phyloP scores from a whole-genome alignment of 1,140 invertebrate species.

The Phymorhynchus buccinoides region DNA sequence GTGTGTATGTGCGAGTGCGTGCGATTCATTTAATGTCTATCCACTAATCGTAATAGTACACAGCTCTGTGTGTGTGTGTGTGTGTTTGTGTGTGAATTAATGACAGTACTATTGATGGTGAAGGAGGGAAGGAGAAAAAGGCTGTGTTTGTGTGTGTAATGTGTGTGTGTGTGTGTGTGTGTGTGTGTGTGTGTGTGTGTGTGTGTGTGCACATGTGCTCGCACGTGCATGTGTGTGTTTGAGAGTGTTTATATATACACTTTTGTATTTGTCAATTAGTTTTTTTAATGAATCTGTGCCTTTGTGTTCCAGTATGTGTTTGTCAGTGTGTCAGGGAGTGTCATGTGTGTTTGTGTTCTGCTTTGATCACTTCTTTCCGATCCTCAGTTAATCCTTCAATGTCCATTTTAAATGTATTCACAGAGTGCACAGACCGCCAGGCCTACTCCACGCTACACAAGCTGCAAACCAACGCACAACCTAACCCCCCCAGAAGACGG shows the following conservation, averaged over 20 bases:
- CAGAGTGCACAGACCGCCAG: slow-evolving; percentile 19
- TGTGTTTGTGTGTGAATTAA: neutral
- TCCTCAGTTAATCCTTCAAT: neutral
- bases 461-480: slow-evolving; percentile 21
- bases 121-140: too few relatives aligned
- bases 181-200: slow-evolving; percentile 23
- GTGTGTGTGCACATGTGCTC: neutral
- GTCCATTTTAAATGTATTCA: neutral
- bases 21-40: too few relatives aligned
- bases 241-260: neutral
- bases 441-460: slow-evolving; percentile 31
- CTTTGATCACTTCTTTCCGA: neutral
- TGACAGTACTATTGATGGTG: neutral
- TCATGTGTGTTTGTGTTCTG: neutral
- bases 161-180: slow-evolving; percentile 30
- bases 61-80: neutral
- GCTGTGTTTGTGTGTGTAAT: neutral
- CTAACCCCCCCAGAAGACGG: neutral
- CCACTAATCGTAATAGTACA: too few relatives aligned
- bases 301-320: neutral
- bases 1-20: too few relatives aligned
- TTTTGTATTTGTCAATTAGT: neutral
- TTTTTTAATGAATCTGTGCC: neutral
- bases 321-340: neutral
- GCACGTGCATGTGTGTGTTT: slow-evolving; percentile 3